Conservation (phyloP, 2,113 vertebrate genomes). For the Halcyon malimbica region DNA sequence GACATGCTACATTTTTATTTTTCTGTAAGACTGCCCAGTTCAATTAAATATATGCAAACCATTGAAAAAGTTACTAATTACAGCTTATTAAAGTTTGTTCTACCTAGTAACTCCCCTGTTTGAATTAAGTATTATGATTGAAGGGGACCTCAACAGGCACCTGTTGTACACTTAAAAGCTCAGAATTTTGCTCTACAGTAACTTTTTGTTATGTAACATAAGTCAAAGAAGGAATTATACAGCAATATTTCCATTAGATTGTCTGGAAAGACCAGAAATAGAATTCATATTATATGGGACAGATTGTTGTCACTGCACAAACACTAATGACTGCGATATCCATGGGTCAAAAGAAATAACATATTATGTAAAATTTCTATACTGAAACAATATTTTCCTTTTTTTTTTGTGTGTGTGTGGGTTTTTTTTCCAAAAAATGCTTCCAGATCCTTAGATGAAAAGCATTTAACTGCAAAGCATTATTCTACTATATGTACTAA, state of each 20-base stretch:
- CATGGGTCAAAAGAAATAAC: background rate
- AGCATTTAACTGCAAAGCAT: background rate
- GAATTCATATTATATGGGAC: background rate
- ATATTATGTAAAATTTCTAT: background rate
- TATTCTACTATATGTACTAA: background rate
- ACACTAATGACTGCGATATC: background rate
- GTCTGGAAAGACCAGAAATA: background rate
- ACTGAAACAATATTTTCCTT: background rate
- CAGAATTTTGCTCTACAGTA: background rate
- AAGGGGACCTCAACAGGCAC: slow-evolving; percentile 27
- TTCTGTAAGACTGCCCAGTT: background rate
- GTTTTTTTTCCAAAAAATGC: background rate
- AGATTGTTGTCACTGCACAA: background rate
- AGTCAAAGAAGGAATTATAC: background rate
- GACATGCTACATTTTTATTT: background rate
- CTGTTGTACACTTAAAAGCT: slow-evolving; percentile 50
- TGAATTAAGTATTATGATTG: background rate
- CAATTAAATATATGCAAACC: slow-evolving; percentile 4
- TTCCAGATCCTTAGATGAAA: background rate
- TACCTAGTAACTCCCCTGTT: slow-evolving; percentile 7
- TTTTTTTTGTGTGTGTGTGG: no score
- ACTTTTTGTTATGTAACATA: background rate
- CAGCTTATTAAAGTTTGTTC: slow-evolving; percentile 23
- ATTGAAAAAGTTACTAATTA: slow-evolving; percentile 40
- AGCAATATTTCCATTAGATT: background rate